A percentile compares a stretch with the other conserved stretches of the same genome.
These are phyloP conservation scores for Pycnonotus jocosus DNA, from an alignment of 2,113 vertebrate genomes.

Conservation along the genomic window DNA sequence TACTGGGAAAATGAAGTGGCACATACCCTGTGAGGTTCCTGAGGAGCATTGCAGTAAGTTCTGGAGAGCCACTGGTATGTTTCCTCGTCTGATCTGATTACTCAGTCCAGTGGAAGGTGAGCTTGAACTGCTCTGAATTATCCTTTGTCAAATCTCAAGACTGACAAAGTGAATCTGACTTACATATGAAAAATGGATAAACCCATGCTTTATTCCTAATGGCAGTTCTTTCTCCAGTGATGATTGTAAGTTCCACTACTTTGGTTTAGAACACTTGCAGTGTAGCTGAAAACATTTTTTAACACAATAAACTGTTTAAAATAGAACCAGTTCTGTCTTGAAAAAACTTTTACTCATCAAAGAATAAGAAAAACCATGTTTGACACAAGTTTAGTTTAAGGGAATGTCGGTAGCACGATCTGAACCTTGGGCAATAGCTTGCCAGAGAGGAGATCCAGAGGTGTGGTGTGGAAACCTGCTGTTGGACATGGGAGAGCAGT, in stretches of 20 bases:
- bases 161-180: slow-evolving; percentile 48
- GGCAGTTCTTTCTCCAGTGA: slow-evolving; percentile 21
- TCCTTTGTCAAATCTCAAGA: slow-evolving; percentile 30
- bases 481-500: neutral
- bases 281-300: neutral
- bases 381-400: neutral
- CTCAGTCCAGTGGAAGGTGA: slow-evolving; percentile 39
- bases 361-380: neutral
- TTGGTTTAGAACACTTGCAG: slow-evolving; percentile 8
- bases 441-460: accelerated
- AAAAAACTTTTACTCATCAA: neutral
- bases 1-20: neutral
- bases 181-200: slow-evolving; percentile 60
- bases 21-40: neutral
- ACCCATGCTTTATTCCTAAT: slow-evolving; percentile 8
- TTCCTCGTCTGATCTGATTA: slow-evolving; percentile 21
- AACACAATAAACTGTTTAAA: neutral
- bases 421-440: neutral
- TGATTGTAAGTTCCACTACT: neutral
- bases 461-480: neutral
- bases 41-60: neutral
- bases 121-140: slow-evolving; percentile 30
- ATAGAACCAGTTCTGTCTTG: neutral
- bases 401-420: neutral
- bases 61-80: neutral